Evolutionary conservation across 1,140 invertebrate genomes (phyloP).

Genomic region (Heliconius hewitsoni): DNA sequence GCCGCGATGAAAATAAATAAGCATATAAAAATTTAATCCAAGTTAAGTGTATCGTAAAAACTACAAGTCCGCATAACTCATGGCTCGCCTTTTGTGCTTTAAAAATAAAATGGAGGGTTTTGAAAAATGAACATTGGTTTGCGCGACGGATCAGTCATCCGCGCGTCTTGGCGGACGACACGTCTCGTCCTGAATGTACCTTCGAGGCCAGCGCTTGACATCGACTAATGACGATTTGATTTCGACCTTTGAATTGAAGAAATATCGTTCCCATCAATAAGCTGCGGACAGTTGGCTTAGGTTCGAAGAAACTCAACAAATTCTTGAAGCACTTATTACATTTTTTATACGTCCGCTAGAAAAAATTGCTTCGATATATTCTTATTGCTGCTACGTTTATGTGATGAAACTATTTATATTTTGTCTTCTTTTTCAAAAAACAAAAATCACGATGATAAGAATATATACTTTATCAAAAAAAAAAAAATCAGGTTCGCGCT

Average conservation of each 20-base stretch:
- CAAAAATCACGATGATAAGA: too few relatives aligned
- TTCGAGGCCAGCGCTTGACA: slow-evolving; percentile 42
- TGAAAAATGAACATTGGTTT: slow-evolving; percentile 78
- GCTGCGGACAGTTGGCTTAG: slow-evolving; percentile 26
- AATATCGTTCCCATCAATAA: slow-evolving; percentile 40
- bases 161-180: slow-evolving; percentile 59
- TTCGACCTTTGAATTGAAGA: slow-evolving; percentile 49
- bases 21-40: slow-evolving; percentile 75
- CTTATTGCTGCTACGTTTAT: background rate
- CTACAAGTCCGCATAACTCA: slow-evolving; percentile 77
- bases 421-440: too few relatives aligned
- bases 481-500: too few relatives aligned
- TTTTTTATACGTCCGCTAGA: slow-evolving; percentile 4
- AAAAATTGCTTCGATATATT: background rate
- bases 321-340: background rate
- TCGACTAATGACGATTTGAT: slow-evolving; percentile 66
- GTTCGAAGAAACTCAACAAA: slow-evolving; percentile 23
- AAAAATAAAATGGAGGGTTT: slow-evolving; percentile 67
- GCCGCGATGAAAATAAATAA: slow-evolving; percentile 58
- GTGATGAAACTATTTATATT: background rate
- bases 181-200: slow-evolving; percentile 54
- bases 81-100: slow-evolving; percentile 70
- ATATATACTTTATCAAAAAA: too few relatives aligned
- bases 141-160: slow-evolving; percentile 77
- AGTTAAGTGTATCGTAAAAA: slow-evolving; percentile 75